A percentile compares a stretch with the other conserved stretches of the same genome.
phyloP scores from a whole-genome alignment of 1,140 invertebrate species.

The Acromyrmex charruanus region DNA sequence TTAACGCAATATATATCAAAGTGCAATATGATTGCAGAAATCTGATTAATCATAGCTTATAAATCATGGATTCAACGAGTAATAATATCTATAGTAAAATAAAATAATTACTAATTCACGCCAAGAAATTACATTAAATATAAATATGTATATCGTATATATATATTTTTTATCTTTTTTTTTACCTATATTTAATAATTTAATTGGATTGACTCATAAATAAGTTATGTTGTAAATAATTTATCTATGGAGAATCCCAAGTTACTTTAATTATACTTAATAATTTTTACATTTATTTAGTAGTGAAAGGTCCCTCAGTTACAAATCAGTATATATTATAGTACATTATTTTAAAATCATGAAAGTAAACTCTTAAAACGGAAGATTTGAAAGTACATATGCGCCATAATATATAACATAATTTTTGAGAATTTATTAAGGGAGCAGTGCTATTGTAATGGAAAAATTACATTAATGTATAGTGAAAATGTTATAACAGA shows the following conservation, averaged over 20 bases:
- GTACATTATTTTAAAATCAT: background rate
- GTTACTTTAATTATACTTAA: background rate
- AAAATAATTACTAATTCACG: conserved; percentile 39
- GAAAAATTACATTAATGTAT: background rate
- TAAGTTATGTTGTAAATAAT: background rate
- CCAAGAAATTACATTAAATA: conserved; percentile 49
- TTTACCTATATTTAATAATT: background rate
- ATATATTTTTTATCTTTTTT: background rate
- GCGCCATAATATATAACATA: background rate
- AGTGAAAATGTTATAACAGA: background rate
- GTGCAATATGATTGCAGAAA: conserved; percentile 8
- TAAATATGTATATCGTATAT: conserved; percentile 52
- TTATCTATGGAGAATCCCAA: background rate
- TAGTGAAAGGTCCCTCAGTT: background rate
- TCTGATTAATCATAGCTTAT: conserved; percentile 19
- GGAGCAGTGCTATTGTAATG: background rate
- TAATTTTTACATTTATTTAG: background rate
- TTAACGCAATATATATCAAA: conserved; percentile 22
- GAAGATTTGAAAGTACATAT: background rate
- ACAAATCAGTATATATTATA: background rate
- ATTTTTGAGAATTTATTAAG: background rate
- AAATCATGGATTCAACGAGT: conserved; percentile 18
- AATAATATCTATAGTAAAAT: conserved; percentile 32
- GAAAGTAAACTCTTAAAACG: background rate
- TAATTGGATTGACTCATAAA: conserved; percentile 5